Percentiles rank a stretch among this genome's conserved stretches.
phyloP scores from a whole-genome alignment of 1,140 invertebrate genomes.

The Frieseomelitta varia region DNA sequence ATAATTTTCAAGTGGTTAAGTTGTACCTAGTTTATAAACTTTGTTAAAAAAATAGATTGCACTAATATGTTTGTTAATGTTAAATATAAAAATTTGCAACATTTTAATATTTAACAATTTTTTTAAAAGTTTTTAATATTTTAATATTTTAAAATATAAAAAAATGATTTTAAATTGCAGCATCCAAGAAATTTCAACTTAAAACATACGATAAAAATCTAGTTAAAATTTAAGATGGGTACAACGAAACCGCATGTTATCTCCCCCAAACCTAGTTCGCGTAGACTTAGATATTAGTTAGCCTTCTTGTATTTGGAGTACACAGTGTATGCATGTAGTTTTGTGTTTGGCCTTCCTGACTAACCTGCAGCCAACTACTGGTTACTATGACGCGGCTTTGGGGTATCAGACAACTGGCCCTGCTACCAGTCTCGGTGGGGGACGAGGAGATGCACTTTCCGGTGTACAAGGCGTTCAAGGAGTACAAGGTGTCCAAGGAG shows the following conservation, averaged over 20 bases:
- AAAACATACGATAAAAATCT: background rate
- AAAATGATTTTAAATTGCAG: background rate
- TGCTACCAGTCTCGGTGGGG: constrained; percentile 81
- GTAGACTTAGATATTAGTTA: constrained; percentile 65
- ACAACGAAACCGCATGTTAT: constrained; percentile 54
- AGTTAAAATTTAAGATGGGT: background rate
- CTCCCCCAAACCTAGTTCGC: constrained; percentile 54
- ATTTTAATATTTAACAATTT: too few species aligned
- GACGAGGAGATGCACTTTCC: constrained; percentile 86
- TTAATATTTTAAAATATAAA: background rate
- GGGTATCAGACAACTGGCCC: constrained; percentile 82
- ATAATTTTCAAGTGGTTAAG: constrained; percentile 57
- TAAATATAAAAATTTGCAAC: background rate
- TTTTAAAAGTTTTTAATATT: too few species aligned
- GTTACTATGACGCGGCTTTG: constrained; percentile 81
- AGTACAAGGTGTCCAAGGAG: constrained; percentile 81
- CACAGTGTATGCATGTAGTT: constrained; percentile 83
- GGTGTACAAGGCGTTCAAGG: constrained; percentile 84
- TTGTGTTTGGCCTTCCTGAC: constrained; percentile 81
- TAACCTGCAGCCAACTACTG: constrained; percentile 82
- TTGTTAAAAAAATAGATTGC: background rate
- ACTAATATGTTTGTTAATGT: background rate
- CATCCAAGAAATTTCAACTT: background rate
- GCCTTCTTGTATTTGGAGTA: constrained; percentile 79
- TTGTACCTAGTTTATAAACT: constrained; percentile 43